Evolutionary conservation across 2,888 invertebrate species (phyloP), one percentile per base, ranked within the genome.

Genomic region (Rotaria sp.): DNA sequence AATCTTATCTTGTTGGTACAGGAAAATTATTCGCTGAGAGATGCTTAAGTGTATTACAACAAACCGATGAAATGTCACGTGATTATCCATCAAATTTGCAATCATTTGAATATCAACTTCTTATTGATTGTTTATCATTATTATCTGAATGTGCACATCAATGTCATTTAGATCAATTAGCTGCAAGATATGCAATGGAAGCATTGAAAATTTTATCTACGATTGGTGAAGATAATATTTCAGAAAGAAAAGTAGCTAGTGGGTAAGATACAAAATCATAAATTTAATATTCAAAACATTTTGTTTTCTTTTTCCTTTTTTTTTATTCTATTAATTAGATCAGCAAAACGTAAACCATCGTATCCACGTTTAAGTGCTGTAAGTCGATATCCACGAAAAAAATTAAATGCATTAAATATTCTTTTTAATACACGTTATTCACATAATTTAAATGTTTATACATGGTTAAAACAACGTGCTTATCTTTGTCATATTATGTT

Each of bases 91-190:
- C 45, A 15, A 80, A 80, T 80, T 45, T 80, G 26, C 24, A 80
- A 45, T 80, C 80, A 7, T 80, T 45, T 21, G 80, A 80, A 45
- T n/a, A 80, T 80, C 80, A 80, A 45, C n/a, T 80, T 10, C 45
- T 41, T 45, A 80, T 80, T n/a, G 80, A 80, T 45, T 45, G 80
- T 45, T 45, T 80, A 45, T 26, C 45, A 45, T n/a, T 80, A n/a
- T 80, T 80, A 80, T 8, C 80, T 35, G 80, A 80, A 80, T 80
- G 80, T 80, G 80, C 80, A 26, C 80, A 80, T 80, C 80, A 80
- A 80, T 80, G 80, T 80, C 80, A 80, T 80, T 45, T 80, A 45
- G 80, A 80, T 80, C 80, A 80, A 45, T 80, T 80, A 45, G 80
- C 80, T 21, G 80, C 80, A n/a, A 45, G 80, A 45, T 80, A 80